Conservation (phyloP, 2,888 invertebrate genomes). For the Brenthis ino region DNA sequence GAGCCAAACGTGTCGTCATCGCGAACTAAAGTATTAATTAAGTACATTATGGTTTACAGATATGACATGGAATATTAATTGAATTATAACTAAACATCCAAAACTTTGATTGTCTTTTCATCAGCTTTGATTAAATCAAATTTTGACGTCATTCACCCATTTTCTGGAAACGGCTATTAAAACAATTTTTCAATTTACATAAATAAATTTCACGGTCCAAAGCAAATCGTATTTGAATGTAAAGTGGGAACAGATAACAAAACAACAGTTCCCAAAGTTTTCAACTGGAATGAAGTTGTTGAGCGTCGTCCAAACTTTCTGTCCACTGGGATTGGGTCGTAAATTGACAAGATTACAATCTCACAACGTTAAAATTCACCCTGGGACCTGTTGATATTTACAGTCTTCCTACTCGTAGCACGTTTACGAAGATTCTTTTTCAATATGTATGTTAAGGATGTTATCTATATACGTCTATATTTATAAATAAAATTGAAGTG, state of each 20-base stretch:
- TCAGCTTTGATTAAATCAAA: background rate
- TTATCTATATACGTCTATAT: background rate
- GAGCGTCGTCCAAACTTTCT: constrained; percentile 19
- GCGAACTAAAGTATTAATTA: no score
- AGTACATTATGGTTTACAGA: no score
- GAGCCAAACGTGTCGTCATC: no score
- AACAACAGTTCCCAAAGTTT: constrained; percentile 28
- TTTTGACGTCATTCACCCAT: background rate
- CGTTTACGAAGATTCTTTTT: background rate
- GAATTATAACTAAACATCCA: background rate
- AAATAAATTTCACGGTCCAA: constrained; percentile 23
- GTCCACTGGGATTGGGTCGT: constrained; percentile 22
- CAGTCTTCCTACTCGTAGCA: background rate
- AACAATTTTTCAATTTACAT: constrained; percentile 30
- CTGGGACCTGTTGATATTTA: constrained; percentile 31
- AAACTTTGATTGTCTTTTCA: background rate
- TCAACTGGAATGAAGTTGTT: constrained; percentile 27
- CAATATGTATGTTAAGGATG: background rate
- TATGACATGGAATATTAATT: no score
- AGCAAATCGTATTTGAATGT: constrained; percentile 32
- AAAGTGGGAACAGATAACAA: constrained; percentile 32
- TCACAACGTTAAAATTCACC: constrained; percentile 24
- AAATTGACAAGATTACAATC: constrained; percentile 39
- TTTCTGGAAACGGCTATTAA: background rate
- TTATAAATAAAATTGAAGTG: no score